These are phyloP conservation scores for Ancistrus triradiatus DNA, from an alignment of 2,113 vertebrate genomes.

Conservation along the genomic window DNA sequence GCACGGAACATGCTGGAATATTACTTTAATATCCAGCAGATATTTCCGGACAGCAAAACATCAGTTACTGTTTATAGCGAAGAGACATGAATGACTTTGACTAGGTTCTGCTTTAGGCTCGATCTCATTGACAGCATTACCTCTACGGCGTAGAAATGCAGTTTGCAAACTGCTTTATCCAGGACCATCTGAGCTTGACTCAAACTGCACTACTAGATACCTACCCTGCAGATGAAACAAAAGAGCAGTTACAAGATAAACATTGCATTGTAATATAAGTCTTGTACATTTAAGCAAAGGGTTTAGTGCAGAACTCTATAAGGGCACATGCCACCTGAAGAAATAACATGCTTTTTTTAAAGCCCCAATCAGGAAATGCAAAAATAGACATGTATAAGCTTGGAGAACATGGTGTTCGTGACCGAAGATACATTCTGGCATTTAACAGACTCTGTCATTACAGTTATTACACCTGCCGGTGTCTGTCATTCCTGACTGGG, in stretches of 20 bases:
- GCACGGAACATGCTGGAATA: not conserved
- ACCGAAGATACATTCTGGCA: not conserved
- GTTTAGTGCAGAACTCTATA: slow-evolving; percentile 28
- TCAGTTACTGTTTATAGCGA: not conserved
- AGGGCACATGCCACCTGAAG: not conserved
- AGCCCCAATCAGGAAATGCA: not conserved
- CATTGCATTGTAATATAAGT: not conserved
- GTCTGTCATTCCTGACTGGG: slow-evolving; percentile 9
- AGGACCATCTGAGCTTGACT: not conserved
- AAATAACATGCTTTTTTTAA: slow-evolving; percentile 12
- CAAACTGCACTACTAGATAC: slow-evolving; percentile 1
- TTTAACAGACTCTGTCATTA: not conserved
- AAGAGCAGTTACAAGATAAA: not conserved
- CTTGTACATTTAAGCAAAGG: not conserved
- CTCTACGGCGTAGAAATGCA: slow-evolving; percentile 6
- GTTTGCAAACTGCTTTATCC: slow-evolving; percentile 1
- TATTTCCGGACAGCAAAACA: not conserved
- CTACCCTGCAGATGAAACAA: not conserved
- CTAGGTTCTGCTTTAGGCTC: slow-evolving; percentile 4
- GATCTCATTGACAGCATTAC: not conserved
- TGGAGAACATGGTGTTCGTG: no score
- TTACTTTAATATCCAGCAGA: not conserved
- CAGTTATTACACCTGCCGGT: not conserved
- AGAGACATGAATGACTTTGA: not conserved
- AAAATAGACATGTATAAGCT: not conserved